Base-by-base conservation (phyloP, 1,140 invertebrate species). In the Popillia japonica region DNA sequence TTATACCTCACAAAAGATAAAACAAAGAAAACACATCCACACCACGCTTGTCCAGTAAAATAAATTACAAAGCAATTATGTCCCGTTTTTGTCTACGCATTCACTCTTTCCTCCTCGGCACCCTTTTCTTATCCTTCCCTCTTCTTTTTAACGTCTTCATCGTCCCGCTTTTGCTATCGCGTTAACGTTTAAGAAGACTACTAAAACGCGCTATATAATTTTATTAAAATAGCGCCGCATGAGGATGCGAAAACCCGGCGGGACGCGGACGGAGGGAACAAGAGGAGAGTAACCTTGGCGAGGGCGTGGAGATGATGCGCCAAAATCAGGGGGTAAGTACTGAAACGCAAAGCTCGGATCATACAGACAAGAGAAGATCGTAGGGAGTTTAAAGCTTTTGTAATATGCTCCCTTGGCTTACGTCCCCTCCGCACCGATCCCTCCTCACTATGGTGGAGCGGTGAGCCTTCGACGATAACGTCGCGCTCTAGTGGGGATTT, bases 11-110 rank as follows among this genome's bases (percentile, higher is more conserved):
- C 27, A 34, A 34, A 34, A 34, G 1, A 34, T 2, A n/a, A 55
- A 55, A 7, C 3, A n/a, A 4, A 17, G 48, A n/a, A 17, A n/a
- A 55, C 14, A 14, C 11, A 14, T 17, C 17, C 14, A n/a, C 3
- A 55, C 9, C 11, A 55, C 48, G 9, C 27, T 55, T 17, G 14
- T 55, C 48, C 48, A 14, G 48, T n/a, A 17, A 55, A 55, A 55
- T 55, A 55, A 55, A 55, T 55, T 55, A 55, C 48, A 55, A 55
- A 55, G 48, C 48, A 55, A 55, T 55, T 55, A 55, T 55, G 48
- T 55, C 14, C 14, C 17, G 48, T 44, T n/a, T 55, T 55, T 55
- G 48, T 55, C 48, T 55, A 17, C 14, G 9, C 14, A n/a, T n/a
- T n/a, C 14, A 14, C 48, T 55, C 48, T n/a, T n/a, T 14, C 48